phyloP scores from a whole-genome alignment of 2,113 vertebrate genomes.

The Leptodactylus fuscus region DNA sequence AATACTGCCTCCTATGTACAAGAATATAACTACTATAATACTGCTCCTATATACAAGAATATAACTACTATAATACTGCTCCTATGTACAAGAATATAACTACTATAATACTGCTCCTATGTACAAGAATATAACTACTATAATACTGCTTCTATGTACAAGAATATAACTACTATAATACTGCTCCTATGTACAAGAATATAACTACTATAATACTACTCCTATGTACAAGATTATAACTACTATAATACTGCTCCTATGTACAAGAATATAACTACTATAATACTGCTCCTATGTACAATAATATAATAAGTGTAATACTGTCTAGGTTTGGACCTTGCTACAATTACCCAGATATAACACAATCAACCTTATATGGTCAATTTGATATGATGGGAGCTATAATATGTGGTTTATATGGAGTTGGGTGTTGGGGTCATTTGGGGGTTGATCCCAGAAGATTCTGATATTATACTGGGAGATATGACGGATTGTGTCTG shows the following conservation, averaged over 20 bases:
- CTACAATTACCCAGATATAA: too few relatives aligned
- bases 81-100: too few relatives aligned
- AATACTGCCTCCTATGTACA: neutral
- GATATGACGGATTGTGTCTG: constrained; percentile 81
- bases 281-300: neutral
- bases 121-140: constrained; percentile 7
- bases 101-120: too few relatives aligned
- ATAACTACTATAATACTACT: neutral
- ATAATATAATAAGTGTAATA: neutral
- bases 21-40: constrained; percentile 1
- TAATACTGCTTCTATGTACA: neutral
- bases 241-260: neutral
- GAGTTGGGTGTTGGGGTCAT: too few relatives aligned
- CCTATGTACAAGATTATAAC: neutral
- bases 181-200: neutral
- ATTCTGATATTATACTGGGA: constrained; percentile 72
- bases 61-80: neutral
- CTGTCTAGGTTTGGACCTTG: too few relatives aligned
- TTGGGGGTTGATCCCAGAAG: constrained; percentile 67
- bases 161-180: neutral
- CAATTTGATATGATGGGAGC: too few relatives aligned
- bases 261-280: neutral
- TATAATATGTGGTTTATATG: neutral
- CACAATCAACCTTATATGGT: too few relatives aligned
- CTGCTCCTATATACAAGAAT: neutral